phyloP scores from a whole-genome alignment of 2,888 invertebrate genomes.

The Drosophila cognata region DNA sequence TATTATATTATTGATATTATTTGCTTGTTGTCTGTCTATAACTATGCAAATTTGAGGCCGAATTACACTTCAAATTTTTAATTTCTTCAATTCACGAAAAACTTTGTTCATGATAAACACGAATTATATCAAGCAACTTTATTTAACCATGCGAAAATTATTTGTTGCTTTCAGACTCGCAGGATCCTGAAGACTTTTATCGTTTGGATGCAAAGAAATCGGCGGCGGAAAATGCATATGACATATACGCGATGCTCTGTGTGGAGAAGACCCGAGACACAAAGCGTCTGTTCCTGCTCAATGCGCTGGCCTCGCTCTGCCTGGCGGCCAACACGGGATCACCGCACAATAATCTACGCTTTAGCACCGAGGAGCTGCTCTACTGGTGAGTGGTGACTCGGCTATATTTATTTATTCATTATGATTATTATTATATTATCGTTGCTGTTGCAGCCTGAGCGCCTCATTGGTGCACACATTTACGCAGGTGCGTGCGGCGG shows the following conservation, averaged over 20 bases:
- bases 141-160: background rate
- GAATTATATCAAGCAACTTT: background rate
- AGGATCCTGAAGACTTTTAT: constrained; percentile 87
- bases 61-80: background rate
- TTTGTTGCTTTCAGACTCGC: constrained; percentile 69
- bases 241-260: constrained; percentile 88
- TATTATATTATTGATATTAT: background rate
- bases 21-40: background rate
- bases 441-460: constrained; percentile 88
- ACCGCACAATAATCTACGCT: constrained; percentile 86
- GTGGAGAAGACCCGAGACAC: constrained; percentile 88
- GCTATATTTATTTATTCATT: background rate
- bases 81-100: background rate
- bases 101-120: background rate
- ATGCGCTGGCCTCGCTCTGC: constrained; percentile 92
- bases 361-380: constrained; percentile 92
- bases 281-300: constrained; percentile 93
- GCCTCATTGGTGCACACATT: constrained; percentile 93
- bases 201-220: constrained; percentile 87
- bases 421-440: background rate
- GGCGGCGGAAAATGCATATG: constrained; percentile 88
- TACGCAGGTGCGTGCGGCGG: constrained; percentile 95
- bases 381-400: constrained; percentile 88
- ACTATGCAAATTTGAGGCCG: background rate
- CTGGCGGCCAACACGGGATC: constrained; percentile 64